Evolutionary conservation across 37 sponge, comb jelly and placozoan species (phyloP).

Genomic region (Agelas oroides): DNA sequence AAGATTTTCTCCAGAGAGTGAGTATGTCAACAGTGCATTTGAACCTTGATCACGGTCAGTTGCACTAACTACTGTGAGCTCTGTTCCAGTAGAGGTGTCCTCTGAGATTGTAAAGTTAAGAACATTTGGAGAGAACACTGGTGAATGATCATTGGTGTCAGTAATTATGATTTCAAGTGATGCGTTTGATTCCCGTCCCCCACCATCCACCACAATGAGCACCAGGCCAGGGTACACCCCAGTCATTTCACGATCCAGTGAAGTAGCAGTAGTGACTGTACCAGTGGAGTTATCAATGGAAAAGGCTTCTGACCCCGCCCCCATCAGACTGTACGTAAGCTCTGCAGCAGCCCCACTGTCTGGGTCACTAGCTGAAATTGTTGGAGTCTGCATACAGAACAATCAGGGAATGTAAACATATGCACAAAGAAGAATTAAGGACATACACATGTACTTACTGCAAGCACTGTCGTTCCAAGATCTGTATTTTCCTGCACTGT

Average conservation of each 20-base stretch:
- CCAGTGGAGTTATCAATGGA: constrained; percentile 23
- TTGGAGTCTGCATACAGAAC: background rate
- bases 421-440: too few relatives aligned
- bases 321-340: constrained; percentile 27
- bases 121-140: constrained; percentile 30
- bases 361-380: constrained; percentile 29
- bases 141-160: constrained; percentile 77
- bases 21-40: constrained; percentile 21
- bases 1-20: background rate
- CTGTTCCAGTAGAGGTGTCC: background rate
- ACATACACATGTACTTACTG: background rate
- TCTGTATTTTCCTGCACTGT: constrained; percentile 44
- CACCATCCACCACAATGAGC: constrained; percentile 60
- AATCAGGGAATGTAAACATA: background rate
- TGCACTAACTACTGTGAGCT: constrained; percentile 11
- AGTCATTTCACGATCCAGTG: constrained; percentile 46
- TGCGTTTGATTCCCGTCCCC: constrained; percentile 14
- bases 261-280: constrained; percentile 7
- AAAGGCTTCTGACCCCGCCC: constrained; percentile 5
- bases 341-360: constrained; percentile 47
- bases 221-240: constrained; percentile 28
- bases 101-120: constrained; percentile 1
- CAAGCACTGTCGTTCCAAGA: constrained; percentile 22
- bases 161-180: constrained; percentile 33
- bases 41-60: constrained; percentile 1